A percentile compares a stretch with the other conserved stretches of the same genome.
Evolutionary conservation across 2,797 vertebrate species (phyloP).

Genomic region (Enteromius radiatus): DNA sequence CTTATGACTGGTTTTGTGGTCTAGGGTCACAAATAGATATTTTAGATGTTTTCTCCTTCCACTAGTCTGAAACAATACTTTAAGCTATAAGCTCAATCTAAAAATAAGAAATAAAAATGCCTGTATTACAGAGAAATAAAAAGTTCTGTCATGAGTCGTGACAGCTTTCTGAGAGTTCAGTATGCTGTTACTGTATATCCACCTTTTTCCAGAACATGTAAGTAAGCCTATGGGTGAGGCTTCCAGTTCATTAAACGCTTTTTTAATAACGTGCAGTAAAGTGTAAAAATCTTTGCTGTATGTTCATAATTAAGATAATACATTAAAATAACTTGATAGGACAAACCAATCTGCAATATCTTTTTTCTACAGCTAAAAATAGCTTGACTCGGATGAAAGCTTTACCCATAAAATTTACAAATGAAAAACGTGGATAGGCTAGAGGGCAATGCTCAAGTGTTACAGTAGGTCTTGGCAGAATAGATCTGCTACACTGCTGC

Average conservation of each 20-base stretch:
- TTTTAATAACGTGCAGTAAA: too few species aligned
- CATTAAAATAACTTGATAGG: too few species aligned
- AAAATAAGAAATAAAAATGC: background rate
- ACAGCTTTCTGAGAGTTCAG: background rate
- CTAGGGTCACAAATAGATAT: background rate
- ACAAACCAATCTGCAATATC: too few species aligned
- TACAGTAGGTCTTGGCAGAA: background rate
- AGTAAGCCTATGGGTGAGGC: too few species aligned
- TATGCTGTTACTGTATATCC: background rate
- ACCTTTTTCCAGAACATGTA: too few species aligned
- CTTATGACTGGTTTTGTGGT: too few species aligned
- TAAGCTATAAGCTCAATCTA: background rate
- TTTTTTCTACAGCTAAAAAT: too few species aligned
- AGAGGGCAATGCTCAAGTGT: background rate
- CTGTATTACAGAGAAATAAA: background rate
- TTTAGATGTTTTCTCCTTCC: background rate
- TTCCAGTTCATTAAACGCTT: too few species aligned
- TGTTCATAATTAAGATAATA: too few species aligned
- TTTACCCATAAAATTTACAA: too few species aligned
- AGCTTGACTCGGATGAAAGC: too few species aligned
- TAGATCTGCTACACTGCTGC: background rate
- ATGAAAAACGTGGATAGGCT: background rate
- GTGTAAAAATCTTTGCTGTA: too few species aligned
- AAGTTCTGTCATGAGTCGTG: background rate
- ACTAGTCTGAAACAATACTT: background rate